These are phyloP conservation scores for Pharmacophagus antenor DNA, from an alignment of 2,888 invertebrate genomes.

Conservation along the genomic window DNA sequence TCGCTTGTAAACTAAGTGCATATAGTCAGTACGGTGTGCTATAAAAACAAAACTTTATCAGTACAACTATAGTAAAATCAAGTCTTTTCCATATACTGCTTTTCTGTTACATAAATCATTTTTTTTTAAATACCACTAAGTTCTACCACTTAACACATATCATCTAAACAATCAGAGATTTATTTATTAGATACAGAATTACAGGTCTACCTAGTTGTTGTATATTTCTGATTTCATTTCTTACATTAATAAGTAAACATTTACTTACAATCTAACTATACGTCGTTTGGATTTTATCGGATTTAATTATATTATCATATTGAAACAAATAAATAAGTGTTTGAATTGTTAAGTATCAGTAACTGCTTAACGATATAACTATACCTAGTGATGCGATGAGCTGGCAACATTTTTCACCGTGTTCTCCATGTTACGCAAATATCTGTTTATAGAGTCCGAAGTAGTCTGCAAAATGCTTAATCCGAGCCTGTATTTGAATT, in stretches of 20 bases:
- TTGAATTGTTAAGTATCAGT: slow-evolving; percentile 20
- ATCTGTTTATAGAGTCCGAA: slow-evolving; percentile 84
- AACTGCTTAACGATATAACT: slow-evolving; percentile 24
- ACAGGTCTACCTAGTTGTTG: too few relatives aligned
- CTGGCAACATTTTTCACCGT: slow-evolving; percentile 51
- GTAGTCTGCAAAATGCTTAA: slow-evolving; percentile 85
- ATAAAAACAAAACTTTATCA: neutral
- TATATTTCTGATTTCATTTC: too few relatives aligned
- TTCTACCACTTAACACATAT: too few relatives aligned
- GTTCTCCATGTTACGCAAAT: slow-evolving; percentile 82
- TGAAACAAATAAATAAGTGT: slow-evolving; percentile 11
- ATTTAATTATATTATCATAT: neutral
- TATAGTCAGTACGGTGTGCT: neutral
- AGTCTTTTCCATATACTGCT: neutral
- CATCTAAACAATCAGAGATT: too few relatives aligned
- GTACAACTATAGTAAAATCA: neutral
- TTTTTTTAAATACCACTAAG: too few relatives aligned
- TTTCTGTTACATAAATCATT: neutral
- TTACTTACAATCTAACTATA: neutral
- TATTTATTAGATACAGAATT: too few relatives aligned
- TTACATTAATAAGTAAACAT: neutral
- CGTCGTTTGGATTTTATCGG: slow-evolving; percentile 4
- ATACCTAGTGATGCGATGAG: slow-evolving; percentile 45
- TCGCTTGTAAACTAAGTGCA: neutral
- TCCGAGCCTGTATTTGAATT: slow-evolving; percentile 85